phyloP scores from a whole-genome alignment of 2,797 vertebrate species.

The Hoplostethus mediterraneus region DNA sequence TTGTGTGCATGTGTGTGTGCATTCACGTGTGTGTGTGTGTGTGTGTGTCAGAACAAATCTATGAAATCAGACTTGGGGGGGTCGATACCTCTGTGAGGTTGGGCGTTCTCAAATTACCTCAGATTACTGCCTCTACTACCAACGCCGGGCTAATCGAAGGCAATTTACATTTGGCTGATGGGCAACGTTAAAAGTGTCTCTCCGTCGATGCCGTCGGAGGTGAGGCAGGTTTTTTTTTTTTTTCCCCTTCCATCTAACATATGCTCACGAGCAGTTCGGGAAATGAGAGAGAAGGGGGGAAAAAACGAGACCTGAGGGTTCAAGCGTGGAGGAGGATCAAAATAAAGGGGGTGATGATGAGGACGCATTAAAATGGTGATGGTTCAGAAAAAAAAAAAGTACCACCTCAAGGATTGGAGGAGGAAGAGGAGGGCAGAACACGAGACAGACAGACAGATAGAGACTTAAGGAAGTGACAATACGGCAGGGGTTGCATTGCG shows the following conservation, averaged over 20 bases:
- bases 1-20: constrained; percentile 1
- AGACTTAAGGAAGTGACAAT: constrained; percentile 40
- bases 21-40: constrained; percentile 16
- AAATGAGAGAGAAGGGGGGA: constrained; percentile 34
- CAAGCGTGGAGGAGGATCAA: constrained; percentile 24
- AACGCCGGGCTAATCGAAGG: constrained; percentile 70
- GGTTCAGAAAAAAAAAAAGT: background rate
- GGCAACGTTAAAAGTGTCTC: constrained; percentile 69
- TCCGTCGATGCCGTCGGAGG: constrained; percentile 47
- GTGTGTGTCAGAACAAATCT: constrained; percentile 51
- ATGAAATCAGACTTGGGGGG: constrained; percentile 49
- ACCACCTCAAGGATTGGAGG: background rate
- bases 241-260: constrained; percentile 27
- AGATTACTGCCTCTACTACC: constrained; percentile 67
- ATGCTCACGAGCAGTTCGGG: constrained; percentile 22
- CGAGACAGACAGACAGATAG: background rate
- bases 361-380: constrained; percentile 15
- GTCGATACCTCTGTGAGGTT: constrained; percentile 63
- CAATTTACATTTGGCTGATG: constrained; percentile 79
- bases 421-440: constrained; percentile 20
- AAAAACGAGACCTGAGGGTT: constrained; percentile 36
- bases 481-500: constrained; percentile 33
- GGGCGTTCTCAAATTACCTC: constrained; percentile 63
- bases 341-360: constrained; percentile 19
- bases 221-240: background rate